Conservation (phyloP, 1,140 invertebrate species). For the Pseudachorutes palmiensis region DNA sequence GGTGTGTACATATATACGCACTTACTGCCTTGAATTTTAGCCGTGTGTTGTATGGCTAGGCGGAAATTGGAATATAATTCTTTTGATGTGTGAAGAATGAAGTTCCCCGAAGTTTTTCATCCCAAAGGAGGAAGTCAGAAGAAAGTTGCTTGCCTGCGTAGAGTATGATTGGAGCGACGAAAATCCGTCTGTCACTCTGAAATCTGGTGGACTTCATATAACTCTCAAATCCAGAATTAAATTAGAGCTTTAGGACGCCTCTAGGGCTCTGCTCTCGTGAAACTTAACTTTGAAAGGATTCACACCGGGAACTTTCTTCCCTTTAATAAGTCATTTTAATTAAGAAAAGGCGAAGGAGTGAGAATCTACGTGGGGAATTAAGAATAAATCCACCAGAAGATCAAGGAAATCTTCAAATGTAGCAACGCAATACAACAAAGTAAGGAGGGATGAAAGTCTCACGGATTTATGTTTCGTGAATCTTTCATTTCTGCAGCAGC, state of each 20-base stretch:
- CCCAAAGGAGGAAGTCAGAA: too few relatives aligned
- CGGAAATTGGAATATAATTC: too few relatives aligned
- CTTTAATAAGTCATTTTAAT: conserved; percentile 10
- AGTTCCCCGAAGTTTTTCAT: too few relatives aligned
- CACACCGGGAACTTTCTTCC: neutral
- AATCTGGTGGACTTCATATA: neutral
- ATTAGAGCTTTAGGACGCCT: neutral
- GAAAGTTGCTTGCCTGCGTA: too few relatives aligned
- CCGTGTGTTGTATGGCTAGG: too few relatives aligned
- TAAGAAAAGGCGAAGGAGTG: neutral
- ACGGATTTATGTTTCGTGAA: too few relatives aligned
- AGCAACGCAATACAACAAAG: too few relatives aligned
- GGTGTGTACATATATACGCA: too few relatives aligned
- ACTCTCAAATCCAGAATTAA: conserved; percentile 4
- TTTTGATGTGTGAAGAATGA: too few relatives aligned
- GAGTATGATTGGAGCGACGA: neutral
- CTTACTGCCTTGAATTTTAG: too few relatives aligned
- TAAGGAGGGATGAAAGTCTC: too few relatives aligned
- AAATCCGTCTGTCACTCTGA: neutral
- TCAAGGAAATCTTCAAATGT: neutral
- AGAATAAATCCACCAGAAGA: neutral
- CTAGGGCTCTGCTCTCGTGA: neutral
- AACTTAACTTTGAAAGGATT: neutral
- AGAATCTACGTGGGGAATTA: neutral
- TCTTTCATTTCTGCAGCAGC: too few relatives aligned